Conservation (phyloP, 2,113 vertebrate genomes). For the Lepisosteus osseus region DNA sequence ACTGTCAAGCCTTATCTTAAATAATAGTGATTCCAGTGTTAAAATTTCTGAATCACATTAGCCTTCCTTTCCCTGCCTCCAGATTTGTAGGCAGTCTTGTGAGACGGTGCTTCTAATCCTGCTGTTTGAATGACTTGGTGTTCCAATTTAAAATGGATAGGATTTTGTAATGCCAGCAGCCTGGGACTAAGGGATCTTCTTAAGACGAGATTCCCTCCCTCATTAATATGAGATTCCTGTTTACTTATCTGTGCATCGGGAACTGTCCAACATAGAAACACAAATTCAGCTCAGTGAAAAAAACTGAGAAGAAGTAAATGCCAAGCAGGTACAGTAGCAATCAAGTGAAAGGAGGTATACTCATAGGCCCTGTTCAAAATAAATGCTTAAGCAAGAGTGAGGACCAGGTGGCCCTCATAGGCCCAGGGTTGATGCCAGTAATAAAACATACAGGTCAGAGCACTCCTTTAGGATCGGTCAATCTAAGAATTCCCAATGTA, state of each 20-base stretch:
- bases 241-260: background rate
- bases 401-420: conserved; percentile 42
- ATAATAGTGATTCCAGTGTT: background rate
- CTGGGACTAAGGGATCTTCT: conserved; percentile 1
- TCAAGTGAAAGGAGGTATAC: too few species aligned
- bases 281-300: too few species aligned
- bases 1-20: conserved; percentile 9
- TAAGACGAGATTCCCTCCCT: background rate
- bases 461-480: conserved; percentile 37
- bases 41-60: conserved; percentile 8
- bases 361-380: too few species aligned
- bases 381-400: too few species aligned
- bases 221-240: background rate
- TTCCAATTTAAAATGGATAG: background rate
- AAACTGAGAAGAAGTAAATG: too few species aligned
- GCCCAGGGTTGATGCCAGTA: conserved; percentile 41
- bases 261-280: conserved; percentile 5
- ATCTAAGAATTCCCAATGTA: conserved; percentile 8
- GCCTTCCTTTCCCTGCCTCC: background rate
- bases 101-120: background rate
- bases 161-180: conserved; percentile 25
- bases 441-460: conserved; percentile 36
- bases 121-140: conserved; percentile 6
- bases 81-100: background rate
- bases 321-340: too few species aligned